Evolutionary conservation across 2,797 vertebrate species (phyloP).

Genomic region (Falco novaeseelandiae): DNA sequence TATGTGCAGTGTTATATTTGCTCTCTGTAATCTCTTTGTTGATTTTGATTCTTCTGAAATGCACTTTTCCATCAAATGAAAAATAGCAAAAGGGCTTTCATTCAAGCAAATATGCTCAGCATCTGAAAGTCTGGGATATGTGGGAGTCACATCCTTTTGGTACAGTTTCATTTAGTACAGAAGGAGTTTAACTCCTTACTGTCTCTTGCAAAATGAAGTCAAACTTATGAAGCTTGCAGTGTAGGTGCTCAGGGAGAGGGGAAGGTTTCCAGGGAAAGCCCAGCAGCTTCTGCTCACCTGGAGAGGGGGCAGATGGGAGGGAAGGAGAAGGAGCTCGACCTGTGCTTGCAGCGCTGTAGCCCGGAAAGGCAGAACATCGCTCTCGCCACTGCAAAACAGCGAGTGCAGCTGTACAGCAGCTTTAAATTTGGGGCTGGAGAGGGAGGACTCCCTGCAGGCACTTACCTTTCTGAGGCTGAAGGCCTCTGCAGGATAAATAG

Average conservation of each 20-base stretch:
- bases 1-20: conserved; percentile 74
- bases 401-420: background rate
- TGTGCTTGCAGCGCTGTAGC: background rate
- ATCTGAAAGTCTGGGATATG: conserved; percentile 75
- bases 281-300: background rate
- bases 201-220: background rate
- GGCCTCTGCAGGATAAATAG: background rate
- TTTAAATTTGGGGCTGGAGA: background rate
- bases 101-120: conserved; percentile 81
- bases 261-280: background rate
- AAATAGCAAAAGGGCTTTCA: conserved; percentile 76
- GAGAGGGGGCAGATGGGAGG: background rate
- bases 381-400: background rate
- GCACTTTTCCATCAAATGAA: conserved; percentile 70
- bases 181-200: conserved; percentile 72
- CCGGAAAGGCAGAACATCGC: background rate
- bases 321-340: background rate
- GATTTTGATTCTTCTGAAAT: conserved; percentile 75
- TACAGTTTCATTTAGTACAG: conserved; percentile 61
- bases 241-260: background rate
- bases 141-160: conserved; percentile 77
- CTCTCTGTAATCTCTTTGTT: conserved; percentile 80
- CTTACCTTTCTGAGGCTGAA: background rate
- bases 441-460: background rate
- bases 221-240: background rate